phyloP scores from a whole-genome alignment of 2,888 invertebrate species.

The Xestoiulus laeticollis region DNA sequence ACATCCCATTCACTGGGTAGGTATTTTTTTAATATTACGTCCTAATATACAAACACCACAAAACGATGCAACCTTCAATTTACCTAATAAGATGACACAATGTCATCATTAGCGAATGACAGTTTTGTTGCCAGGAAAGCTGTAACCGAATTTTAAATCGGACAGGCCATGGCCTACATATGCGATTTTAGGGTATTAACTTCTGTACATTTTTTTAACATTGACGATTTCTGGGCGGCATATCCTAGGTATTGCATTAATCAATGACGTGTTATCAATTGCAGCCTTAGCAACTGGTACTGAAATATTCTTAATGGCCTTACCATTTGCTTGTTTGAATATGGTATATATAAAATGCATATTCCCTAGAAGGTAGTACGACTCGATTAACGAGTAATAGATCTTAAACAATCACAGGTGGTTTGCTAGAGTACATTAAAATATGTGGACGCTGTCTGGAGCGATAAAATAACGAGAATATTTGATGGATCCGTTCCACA shows the following conservation, averaged over 20 bases:
- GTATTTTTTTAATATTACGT: no score
- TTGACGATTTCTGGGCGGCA: not conserved
- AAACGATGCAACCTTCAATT: no score
- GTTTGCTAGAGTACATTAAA: not conserved
- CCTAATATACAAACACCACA: no score
- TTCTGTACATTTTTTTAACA: not conserved
- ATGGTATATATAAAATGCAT: not conserved
- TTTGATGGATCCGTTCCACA: not conserved
- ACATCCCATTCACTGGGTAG: no score
- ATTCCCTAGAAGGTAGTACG: not conserved
- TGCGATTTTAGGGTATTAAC: not conserved
- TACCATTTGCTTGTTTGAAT: not conserved
- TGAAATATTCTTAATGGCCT: not conserved
- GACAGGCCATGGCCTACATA: no score
- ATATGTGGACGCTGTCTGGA: not conserved
- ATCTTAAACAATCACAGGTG: conserved; percentile 43
- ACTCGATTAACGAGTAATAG: not conserved
- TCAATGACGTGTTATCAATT: not conserved
- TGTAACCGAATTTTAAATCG: no score
- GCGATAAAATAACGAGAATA: not conserved
- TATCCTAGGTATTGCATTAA: not conserved
- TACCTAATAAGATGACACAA: no score
- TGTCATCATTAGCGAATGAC: no score
- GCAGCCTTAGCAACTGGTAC: not conserved
- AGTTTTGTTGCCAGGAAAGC: no score